phyloP scores from a whole-genome alignment of 1,140 invertebrate species.

The Mya arenaria region DNA sequence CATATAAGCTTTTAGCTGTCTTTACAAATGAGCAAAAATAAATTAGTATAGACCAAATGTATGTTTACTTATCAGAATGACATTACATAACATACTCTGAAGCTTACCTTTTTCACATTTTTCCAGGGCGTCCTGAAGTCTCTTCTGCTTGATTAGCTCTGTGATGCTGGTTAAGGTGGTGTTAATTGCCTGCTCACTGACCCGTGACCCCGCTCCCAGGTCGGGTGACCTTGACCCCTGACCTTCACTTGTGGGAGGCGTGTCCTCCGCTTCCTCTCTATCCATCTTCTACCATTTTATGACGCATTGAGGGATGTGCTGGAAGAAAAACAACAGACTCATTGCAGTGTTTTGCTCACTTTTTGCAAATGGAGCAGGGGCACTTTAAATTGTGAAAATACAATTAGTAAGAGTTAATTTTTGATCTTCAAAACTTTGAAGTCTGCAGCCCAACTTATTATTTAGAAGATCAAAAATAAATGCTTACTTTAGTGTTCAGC shows the following conservation, averaged over 20 bases:
- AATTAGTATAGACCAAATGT: too few species aligned
- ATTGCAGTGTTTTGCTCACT: neutral
- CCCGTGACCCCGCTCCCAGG: neutral
- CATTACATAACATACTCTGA: too few species aligned
- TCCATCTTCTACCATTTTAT: constrained; percentile 48
- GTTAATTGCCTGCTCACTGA: constrained; percentile 32
- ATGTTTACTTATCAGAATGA: too few species aligned
- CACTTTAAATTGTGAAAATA: neutral
- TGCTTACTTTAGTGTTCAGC: neutral
- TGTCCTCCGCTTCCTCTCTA: constrained; percentile 36
- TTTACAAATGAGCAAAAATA: too few species aligned
- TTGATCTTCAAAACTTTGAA: neutral
- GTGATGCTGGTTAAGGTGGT: neutral
- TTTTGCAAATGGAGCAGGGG: neutral
- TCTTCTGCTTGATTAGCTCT: constrained; percentile 37
- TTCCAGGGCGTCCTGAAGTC: constrained; percentile 48
- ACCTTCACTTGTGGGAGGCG: constrained; percentile 10
- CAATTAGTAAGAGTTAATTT: neutral
- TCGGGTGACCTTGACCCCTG: neutral
- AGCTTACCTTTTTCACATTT: constrained; percentile 58
- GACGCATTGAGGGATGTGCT: constrained; percentile 39
- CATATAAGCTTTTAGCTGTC: too few species aligned
- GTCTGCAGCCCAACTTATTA: neutral
- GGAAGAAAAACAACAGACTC: too few species aligned
- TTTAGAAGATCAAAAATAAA: neutral